Evolutionary conservation across 2,888 invertebrate species (phyloP), one percentile per base, ranked within the genome.

Genomic region (Pheosia tremula): DNA sequence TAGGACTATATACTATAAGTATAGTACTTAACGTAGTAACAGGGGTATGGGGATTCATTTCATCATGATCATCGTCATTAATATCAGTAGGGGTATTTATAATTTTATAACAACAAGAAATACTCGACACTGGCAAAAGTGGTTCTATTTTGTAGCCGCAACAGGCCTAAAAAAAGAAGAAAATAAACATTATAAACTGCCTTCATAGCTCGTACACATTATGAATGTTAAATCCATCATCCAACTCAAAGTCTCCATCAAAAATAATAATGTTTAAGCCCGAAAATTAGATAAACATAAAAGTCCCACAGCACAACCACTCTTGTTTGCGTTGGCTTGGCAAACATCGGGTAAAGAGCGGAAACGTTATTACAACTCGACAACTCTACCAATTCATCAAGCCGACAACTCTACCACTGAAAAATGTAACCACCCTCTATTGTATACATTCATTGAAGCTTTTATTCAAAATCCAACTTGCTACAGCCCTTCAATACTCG

Each of bases 311-410:
- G 64, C 79, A 81, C 82, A 84, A 82, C 80, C 85, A 82, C 85
- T 86, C 75, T 68, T 89, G 87, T 89, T 89, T 89, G 87, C 86
- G 85, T 82, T 88, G 85, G 82, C 82, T 86, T 77, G 80, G 85
- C 85, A 90, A 90, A 91, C 86, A 90, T 85, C 79, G 78, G 83
- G 85, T 87, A 89, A 90, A 89, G 84, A 89, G 89, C 87, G 89
- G 87, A 90, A 90, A 90, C 85, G 80, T 87, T 90, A 90, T 89
- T 88, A 90, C 86, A 85, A 85, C 84, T 86, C 84, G 73, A 75
- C 72, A 67, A 63, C 71, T 53, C 13, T 70, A 84, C 85, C 75
- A 77, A 61, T 24, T 60, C 0, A 67, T 7, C 37, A 11, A 59
- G 24, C 24, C 24, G 24, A 24, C 24, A 24, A 43, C 57, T 9